Evolutionary conservation across 64 coral and sea anemone species (phyloP).

Genomic region (Stylophora pistillata): DNA sequence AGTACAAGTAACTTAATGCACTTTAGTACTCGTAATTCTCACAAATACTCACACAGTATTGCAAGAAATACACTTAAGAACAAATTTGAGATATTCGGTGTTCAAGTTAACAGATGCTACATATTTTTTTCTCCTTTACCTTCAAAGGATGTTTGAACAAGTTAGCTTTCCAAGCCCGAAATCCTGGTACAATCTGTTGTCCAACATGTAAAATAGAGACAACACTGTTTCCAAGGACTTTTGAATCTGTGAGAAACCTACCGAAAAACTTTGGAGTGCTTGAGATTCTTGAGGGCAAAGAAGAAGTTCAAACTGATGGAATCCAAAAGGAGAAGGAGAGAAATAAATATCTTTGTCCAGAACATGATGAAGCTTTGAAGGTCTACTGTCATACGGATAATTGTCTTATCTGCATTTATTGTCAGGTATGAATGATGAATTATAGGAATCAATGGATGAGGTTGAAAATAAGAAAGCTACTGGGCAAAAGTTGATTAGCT

Average conservation of each 20-base stretch:
- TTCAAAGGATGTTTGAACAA: conserved; percentile 70
- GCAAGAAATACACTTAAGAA: no score
- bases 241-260: conserved; percentile 58
- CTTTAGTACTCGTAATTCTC: no score
- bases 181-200: conserved; percentile 52
- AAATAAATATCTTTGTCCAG: conserved; percentile 64
- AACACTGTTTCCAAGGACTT: conserved; percentile 31
- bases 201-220: conserved; percentile 86
- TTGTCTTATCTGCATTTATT: conserved; percentile 94
- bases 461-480: no score
- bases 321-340: conserved; percentile 43
- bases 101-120: no score
- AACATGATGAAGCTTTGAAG: conserved; percentile 91
- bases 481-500: no score
- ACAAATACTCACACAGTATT: no score
- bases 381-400: conserved; percentile 86
- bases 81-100: no score
- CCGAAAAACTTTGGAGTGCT: conserved; percentile 92
- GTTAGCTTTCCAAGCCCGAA: conserved; percentile 63
- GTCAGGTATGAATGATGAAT: conserved; percentile 59
- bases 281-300: conserved; percentile 80
- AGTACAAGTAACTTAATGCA: no score
- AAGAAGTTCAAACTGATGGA: conserved; percentile 41
- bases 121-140: not conserved
- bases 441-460: no score